These are phyloP conservation scores for Parapristionchus giblindavisi DNA, from an alignment of 2,888 invertebrate genomes.

Conservation along the genomic window DNA sequence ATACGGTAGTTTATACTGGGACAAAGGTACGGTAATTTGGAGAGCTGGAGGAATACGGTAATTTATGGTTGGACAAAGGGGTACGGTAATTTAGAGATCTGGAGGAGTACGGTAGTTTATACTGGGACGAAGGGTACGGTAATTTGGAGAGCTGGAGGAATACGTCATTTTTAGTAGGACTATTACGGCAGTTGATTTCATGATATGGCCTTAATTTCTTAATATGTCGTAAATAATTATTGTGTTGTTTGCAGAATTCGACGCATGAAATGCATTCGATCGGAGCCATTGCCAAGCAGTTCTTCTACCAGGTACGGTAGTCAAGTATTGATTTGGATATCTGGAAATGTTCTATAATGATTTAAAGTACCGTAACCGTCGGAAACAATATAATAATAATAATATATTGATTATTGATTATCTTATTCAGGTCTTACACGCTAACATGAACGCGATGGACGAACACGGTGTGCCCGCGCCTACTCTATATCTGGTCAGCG, in stretches of 20 bases:
- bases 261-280: slow-evolving; percentile 7
- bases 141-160: not conserved
- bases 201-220: not conserved
- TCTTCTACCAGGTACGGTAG: slow-evolving; percentile 12
- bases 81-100: too few relatives aligned
- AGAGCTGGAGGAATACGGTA: not conserved
- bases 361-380: too few relatives aligned
- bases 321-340: not conserved
- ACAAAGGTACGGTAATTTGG: too few relatives aligned
- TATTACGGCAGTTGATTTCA: not conserved
- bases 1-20: too few relatives aligned
- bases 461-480: slow-evolving; percentile 56
- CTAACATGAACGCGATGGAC: slow-evolving; percentile 59
- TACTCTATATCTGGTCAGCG: slow-evolving; percentile 50
- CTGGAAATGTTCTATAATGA: too few relatives aligned
- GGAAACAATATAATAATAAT: too few relatives aligned
- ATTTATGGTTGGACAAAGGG: not conserved
- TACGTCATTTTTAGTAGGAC: too few relatives aligned
- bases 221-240: not conserved
- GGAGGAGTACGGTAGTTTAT: too few relatives aligned
- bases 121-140: too few relatives aligned
- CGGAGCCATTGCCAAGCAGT: slow-evolving; percentile 12
- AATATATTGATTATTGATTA: too few relatives aligned
- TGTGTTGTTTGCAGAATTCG: not conserved
- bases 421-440: slow-evolving; percentile 50